Conservation (phyloP, 2,888 invertebrate species). For the Coecobrya sp. region DNA sequence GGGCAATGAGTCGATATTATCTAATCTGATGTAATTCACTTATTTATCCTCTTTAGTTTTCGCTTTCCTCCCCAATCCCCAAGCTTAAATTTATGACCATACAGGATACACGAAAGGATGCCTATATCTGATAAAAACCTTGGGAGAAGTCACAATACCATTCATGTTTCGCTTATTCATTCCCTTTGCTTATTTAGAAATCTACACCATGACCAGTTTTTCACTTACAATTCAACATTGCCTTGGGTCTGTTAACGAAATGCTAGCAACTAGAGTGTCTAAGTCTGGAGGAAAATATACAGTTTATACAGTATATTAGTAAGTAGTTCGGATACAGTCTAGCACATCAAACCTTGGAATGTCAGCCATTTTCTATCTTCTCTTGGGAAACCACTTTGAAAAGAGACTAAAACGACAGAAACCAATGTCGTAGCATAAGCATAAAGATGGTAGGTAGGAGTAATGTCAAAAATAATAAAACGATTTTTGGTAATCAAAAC, state of each 20-base stretch:
- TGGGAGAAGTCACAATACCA: not conserved
- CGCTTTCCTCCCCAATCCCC: not conserved
- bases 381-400: not conserved
- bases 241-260: too few species aligned
- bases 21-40: not conserved
- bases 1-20: not conserved
- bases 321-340: not conserved
- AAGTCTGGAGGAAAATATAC: too few species aligned
- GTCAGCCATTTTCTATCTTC: not conserved
- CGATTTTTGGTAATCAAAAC: not conserved
- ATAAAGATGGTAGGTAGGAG: not conserved
- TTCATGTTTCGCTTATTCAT: not conserved
- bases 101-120: not conserved
- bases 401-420: not conserved
- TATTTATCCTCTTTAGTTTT: not conserved
- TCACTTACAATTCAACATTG: too few species aligned
- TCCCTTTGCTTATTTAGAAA: not conserved
- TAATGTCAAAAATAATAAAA: slow-evolving; percentile 25
- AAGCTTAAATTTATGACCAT: not conserved
- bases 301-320: too few species aligned
- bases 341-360: not conserved
- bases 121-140: not conserved
- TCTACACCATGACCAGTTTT: not conserved
- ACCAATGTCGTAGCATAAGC: not conserved
- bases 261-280: too few species aligned